Evolutionary conservation across 2,797 vertebrate species (phyloP), one percentile per base, ranked within the genome.

Genomic region (Rallus crepitans): DNA sequence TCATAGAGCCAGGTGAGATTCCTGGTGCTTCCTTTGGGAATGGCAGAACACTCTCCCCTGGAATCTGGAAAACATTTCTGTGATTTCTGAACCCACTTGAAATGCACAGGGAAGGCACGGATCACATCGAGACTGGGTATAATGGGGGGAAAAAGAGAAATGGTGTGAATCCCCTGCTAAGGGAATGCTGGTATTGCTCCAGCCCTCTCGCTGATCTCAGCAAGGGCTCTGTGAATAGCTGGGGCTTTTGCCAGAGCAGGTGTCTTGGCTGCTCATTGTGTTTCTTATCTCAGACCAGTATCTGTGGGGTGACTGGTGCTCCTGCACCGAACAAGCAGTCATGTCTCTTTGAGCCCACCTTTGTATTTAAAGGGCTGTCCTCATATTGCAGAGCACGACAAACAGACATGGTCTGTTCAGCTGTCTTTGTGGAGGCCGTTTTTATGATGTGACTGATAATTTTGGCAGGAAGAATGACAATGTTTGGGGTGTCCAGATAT

Each of bases 21-120:
- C 17, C 52, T 78, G 35, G 12, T 48, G 31, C 50, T 64, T 77
- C 37, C 28, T 20, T 25, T 21, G 66, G 28, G 28, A 57, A 79
- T 24, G 0, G 1, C 13, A 45, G n/a, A 24, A 55, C 2, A 2
- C 16, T 37, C 3, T 64, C 1, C 0, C 55, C 63, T 23, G 39
- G 57, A 57, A 47, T 16, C 39, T 42, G 42, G 40, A 53, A 81
- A 77, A 68, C 7, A 33, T 16, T 65, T 39, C 23, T 24, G 52
- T 78, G 16, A 37, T 61, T 77, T 79, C 47, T 66, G 48, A 87
- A 28, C 15, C 31, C 3, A 7, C 19, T 77, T 70, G 20, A 69
- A 61, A 69, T 73, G 78, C 17, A 15, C 11, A 24, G 23, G 14
- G 33, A 84, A 91, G 31, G 47, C 7, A 64, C 89, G 87, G 91